Evolutionary conservation across 1,140 invertebrate species (phyloP).

Genomic region (Apis cerana): DNA sequence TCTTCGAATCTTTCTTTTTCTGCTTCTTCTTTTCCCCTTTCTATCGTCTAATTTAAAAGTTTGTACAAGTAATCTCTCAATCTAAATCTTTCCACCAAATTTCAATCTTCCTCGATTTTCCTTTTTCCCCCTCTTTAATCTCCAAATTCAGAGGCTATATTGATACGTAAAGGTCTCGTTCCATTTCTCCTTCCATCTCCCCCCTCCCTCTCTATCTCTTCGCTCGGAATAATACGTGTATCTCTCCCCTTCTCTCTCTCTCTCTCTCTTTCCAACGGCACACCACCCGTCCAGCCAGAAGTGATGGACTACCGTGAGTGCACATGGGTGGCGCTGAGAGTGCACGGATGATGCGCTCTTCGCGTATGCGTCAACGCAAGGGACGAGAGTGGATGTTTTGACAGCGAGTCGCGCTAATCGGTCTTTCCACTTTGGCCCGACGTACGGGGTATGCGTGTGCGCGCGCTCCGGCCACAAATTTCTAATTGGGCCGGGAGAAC

Average conservation of each 20-base stretch:
- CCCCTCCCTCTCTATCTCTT: constrained; percentile 52
- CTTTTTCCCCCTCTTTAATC: too few relatives aligned
- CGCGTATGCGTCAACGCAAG: constrained; percentile 41
- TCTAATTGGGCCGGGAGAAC: constrained; percentile 55
- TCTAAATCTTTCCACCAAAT: too few relatives aligned
- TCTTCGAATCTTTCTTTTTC: constrained; percentile 4
- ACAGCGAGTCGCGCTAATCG: constrained; percentile 79
- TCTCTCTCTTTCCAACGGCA: neutral
- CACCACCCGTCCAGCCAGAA: constrained; percentile 63
- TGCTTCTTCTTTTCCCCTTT: neutral
- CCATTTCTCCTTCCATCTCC: constrained; percentile 35
- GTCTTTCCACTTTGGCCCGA: constrained; percentile 75
- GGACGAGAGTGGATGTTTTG: constrained; percentile 73
- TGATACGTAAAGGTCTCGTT: too few relatives aligned
- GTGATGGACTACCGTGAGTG: constrained; percentile 75
- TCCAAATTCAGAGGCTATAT: too few relatives aligned
- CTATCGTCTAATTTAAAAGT: too few relatives aligned
- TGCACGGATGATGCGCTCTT: constrained; percentile 65
- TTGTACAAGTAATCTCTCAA: too few relatives aligned
- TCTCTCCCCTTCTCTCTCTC: constrained; percentile 23
- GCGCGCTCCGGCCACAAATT: constrained; percentile 47
- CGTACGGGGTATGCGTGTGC: constrained; percentile 44
- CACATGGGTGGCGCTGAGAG: constrained; percentile 71
- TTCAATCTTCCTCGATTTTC: too few relatives aligned
- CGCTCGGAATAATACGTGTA: neutral